A percentile compares a stretch with the other conserved stretches of the same genome.
These are phyloP conservation scores for Boleophthalmus pectinirostris DNA, from an alignment of 2,113 vertebrate species.

Conservation along the genomic window DNA sequence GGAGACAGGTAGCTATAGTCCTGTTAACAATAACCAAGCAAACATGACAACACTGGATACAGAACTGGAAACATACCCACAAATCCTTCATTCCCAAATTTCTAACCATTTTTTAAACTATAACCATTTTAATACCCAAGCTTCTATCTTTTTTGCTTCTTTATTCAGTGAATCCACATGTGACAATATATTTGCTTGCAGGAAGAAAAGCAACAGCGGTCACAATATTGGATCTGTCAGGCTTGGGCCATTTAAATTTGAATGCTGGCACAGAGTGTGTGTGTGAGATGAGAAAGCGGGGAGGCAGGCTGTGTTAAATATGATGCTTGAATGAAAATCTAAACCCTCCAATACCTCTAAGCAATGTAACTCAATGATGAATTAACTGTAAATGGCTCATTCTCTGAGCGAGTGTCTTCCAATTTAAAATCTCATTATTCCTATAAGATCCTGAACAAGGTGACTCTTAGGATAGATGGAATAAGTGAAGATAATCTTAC, in stretches of 20 bases:
- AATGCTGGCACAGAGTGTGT: conserved; percentile 73
- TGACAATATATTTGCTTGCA: conserved; percentile 77
- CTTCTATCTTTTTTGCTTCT: conserved; percentile 19
- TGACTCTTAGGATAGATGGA: conserved; percentile 82
- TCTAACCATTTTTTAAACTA: neutral
- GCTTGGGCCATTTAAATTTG: conserved; percentile 82
- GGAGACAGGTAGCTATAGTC: no score
- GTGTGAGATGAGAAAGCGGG: conserved; percentile 17
- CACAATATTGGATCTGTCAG: conserved; percentile 82
- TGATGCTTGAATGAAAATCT: conserved; percentile 84
- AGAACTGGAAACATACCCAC: neutral
- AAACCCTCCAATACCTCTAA: conserved; percentile 86
- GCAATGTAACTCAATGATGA: conserved; percentile 85
- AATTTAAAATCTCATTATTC: conserved; percentile 89
- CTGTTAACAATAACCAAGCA: neutral
- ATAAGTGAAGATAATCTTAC: conserved; percentile 85
- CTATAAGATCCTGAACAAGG: conserved; percentile 84
- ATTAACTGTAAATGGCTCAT: conserved; percentile 84
- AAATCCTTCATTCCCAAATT: neutral
- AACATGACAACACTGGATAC: neutral
- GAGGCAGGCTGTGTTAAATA: conserved; percentile 81
- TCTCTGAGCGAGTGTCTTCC: conserved; percentile 84
- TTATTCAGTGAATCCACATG: conserved; percentile 67
- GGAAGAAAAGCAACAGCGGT: conserved; percentile 79
- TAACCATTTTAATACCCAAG: neutral